Evolutionary conservation across 2,113 vertebrate genomes (phyloP).

Genomic region (Stictonetta naevosa): DNA sequence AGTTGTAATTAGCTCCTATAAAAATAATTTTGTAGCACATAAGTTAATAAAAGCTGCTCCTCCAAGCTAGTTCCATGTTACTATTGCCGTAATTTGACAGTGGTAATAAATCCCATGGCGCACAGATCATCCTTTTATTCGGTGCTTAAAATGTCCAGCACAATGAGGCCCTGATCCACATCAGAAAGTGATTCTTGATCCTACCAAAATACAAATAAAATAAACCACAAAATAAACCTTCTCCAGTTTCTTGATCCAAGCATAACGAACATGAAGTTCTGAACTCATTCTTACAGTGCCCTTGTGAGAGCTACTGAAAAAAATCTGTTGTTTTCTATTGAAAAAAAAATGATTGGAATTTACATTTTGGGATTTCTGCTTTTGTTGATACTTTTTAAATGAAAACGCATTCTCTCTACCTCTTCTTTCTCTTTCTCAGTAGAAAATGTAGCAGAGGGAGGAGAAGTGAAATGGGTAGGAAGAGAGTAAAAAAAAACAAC

Average conservation of each 20-base stretch:
- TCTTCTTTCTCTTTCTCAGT: not conserved
- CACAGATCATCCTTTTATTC: not conserved
- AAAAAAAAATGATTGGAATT: not conserved
- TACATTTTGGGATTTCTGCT: not conserved
- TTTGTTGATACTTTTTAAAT: not conserved
- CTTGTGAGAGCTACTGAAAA: not conserved
- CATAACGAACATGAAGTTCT: not conserved
- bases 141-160: not conserved
- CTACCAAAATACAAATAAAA: not conserved
- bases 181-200: constrained; percentile 1
- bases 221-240: not conserved
- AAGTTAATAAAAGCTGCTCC: constrained; percentile 33
- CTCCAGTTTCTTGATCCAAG: not conserved
- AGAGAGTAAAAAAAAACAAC: not conserved
- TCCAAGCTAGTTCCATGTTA: constrained; percentile 5
- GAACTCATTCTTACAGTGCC: not conserved
- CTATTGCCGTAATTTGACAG: constrained; percentile 2
- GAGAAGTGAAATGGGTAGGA: not conserved
- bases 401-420: not conserved
- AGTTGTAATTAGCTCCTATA: constrained; percentile 53
- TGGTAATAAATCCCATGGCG: not conserved
- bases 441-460: not conserved
- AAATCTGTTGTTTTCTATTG: not conserved
- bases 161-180: not conserved
- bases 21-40: not conserved